phyloP scores from a whole-genome alignment of 2,113 vertebrate genomes.

The Hippocampus comes region DNA sequence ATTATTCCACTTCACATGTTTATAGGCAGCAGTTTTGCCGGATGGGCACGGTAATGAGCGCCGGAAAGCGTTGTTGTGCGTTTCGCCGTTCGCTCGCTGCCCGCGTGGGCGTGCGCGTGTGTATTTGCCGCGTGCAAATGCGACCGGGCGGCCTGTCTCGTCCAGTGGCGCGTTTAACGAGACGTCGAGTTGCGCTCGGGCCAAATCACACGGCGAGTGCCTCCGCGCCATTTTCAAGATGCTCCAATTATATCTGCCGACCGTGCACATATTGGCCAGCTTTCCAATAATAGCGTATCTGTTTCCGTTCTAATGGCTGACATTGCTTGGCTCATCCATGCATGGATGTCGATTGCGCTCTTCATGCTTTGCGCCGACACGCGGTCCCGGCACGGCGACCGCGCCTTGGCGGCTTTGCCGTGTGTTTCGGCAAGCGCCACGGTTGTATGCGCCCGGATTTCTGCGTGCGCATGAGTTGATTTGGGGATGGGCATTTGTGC shows the following conservation, averaged over 20 bases:
- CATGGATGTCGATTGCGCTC: constrained; percentile 47
- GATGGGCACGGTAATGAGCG: constrained; percentile 31
- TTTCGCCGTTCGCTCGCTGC: constrained; percentile 23
- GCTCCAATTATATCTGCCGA: constrained; percentile 68
- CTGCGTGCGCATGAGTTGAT: constrained; percentile 12
- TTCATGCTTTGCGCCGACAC: constrained; percentile 52
- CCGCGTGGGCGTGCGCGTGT: constrained; percentile 3
- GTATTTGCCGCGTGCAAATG: constrained; percentile 55
- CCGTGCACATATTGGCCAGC: constrained; percentile 62
- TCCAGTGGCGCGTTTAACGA: constrained; percentile 63
- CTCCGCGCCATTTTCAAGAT: constrained; percentile 67
- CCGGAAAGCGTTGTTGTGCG: constrained; percentile 15
- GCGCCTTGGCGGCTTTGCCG: constrained; percentile 36
- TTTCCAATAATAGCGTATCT: constrained; percentile 70
- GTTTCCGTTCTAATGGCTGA: constrained; percentile 74
- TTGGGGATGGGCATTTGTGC: constrained; percentile 21
- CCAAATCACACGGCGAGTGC: constrained; percentile 63
- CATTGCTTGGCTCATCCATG: constrained; percentile 70
- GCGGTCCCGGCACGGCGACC: constrained; percentile 44
- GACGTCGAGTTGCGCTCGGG: constrained; percentile 61
- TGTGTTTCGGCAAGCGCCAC: not conserved
- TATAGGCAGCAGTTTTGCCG: constrained; percentile 26
- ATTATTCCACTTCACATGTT: constrained; percentile 44
- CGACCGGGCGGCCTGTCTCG: constrained; percentile 64
- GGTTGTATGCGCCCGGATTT: not conserved